Base-by-base conservation (phyloP, 2,797 vertebrate species). In the Rachycentron canadum region DNA sequence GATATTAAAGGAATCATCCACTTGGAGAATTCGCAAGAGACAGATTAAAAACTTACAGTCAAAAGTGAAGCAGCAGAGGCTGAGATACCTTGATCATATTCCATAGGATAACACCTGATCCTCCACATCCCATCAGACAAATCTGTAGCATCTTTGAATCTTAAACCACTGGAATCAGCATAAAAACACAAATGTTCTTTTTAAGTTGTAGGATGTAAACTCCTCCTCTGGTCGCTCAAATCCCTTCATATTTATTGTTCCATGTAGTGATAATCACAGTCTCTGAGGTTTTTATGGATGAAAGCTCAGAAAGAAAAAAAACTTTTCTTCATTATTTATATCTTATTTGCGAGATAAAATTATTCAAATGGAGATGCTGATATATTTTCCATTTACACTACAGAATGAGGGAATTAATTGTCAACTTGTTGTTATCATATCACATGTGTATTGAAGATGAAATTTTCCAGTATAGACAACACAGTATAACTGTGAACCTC, bases 401-500 rank as follows among this genome's bases (percentile, higher is more conserved):
- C 28, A 57, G 40, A 57, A 65, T 30, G 32, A 63, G 28, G 28
- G 21, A 57, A 61, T 49, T 38, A 38, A 70, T 63, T 26, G 12
- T 70, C 61, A 57, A 65, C 56, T 47, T 76, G 40, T 73, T 75
- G 32, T 55, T 62, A 30, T 41, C 6, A 23, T 53, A 34, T 74
- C 16, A 63, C 14, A 1, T 50, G 55, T 81, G n/a, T 57, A 76
- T 34, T 66, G 28, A 68, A 38, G 45, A 60, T 75, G 60, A 70
- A 75, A 12, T 21, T 68, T 17, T 41, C 10, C 2, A 21, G 13
- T 28, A 43, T 2, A 36, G 25, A 74, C 32, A 0, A 43, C 17
- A 16, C 0, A 0, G 23, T 74, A 14, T 38, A 78, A 74, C 55
- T 79, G 66, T 76, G 71, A 88, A 73, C 9, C 57, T 60, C 55